Evolutionary conservation across 2,113 vertebrate species (phyloP), one percentile per base, ranked within the genome.

Genomic region (Egretta garzetta): DNA sequence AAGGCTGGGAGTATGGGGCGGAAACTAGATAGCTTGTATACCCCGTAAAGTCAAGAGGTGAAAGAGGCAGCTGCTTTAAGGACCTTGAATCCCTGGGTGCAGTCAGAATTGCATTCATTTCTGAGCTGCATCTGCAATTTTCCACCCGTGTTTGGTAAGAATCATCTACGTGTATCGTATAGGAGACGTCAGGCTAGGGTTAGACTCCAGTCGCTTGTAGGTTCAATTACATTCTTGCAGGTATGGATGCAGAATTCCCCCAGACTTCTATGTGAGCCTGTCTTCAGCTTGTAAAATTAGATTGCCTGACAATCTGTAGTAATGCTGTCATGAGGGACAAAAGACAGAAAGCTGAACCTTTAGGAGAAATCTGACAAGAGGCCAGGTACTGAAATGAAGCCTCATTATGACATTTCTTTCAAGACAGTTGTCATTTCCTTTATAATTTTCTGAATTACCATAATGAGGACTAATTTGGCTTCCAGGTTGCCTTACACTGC

Each of bases 381-480:
- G 60, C 76, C 41, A 41, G 79, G 55, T 45, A 21, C 64, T 91
- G 58, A 37, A 35, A 67, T 86, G 56, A 52, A 87, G 80, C 50
- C 64, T 75, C 82, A 37, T 96, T 89, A 92, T 94, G 92, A 43
- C 93, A 41, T 94, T 86, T 95, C 94, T 96, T 97, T 97, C 96
- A 97, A 94, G 85, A 32, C 7, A n/a, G 50, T 81, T 3, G 6
- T 94, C 21, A 30, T 97, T 96, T 93, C 97, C 94, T 95, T 97
- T 95, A 64, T 66, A 35, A 97, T 95, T 97, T 94, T 82, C 90
- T 92, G 79, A 96, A 97, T 89, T 59, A 62, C 86, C 62, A 5
- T 93, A 96, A 97, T 93, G 88, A 96, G 93, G 93, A 97, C 97
- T 97, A 95, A 97, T 97, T 97, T 95, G 86, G 63, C 77, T 93